Evolutionary conservation across 2,113 vertebrate species (phyloP), one percentile per base, ranked within the genome.

Genomic region (Maccullochella peelii): DNA sequence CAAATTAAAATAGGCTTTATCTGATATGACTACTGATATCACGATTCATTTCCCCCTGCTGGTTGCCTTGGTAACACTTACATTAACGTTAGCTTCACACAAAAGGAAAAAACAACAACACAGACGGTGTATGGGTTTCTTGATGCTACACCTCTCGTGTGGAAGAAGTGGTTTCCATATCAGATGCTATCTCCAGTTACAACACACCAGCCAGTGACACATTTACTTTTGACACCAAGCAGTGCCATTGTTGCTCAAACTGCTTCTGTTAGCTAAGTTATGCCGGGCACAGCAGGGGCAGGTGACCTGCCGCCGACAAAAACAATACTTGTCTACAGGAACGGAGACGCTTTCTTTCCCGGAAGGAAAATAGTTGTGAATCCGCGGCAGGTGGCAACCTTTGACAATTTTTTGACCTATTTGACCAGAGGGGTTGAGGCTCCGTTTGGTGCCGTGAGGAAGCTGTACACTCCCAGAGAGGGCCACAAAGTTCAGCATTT

Each of bases 401-500:
- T 96, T 44, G 96, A 96, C 84, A 92, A 76, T 33, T 91, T 96
- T 42, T 71, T 96, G 91, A 89, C 92, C 66, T 91, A 73, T 57
- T 77, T 96, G 78, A 96, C 93, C 0, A 77, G 86, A 58, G 89
- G 67, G 15, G 62, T 95, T 16, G 89, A 83, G 0, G 93, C 93
- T 73, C 93, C 94, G 0, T 96, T 94, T 15, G 95, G 96, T 6
- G 94, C 93, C 0, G 96, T 96, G 49, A 86, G 96, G 82, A 94
- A 82, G 25, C 86, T 97, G 15, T 95, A 95, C 92, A 95, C 95
- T 0, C 93, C 94, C 4, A 79, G 42, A 2, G 44, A 84, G 0
- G 95, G 96, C 18, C 95, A 70, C 91, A 86, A 0, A 14, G 86
- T 96, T 27, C 62, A 33, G 1, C 47, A 59, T 15, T 61, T 96